A percentile compares a stretch with the other conserved stretches of the same genome.
Evolutionary conservation across 2,888 invertebrate genomes (phyloP).

Genomic region (Byasa hedistus): DNA sequence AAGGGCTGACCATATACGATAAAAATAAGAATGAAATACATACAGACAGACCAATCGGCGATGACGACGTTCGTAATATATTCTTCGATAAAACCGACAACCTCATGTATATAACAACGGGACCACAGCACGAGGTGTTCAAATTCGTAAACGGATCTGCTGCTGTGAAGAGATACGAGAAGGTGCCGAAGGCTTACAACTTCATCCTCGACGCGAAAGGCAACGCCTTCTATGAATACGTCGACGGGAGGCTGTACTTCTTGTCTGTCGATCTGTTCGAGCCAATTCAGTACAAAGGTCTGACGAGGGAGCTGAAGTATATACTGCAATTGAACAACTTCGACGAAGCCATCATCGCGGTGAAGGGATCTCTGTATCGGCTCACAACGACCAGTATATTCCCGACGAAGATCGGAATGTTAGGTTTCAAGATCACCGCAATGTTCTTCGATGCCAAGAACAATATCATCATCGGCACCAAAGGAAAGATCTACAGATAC

Average conservation of each 20-base stretch:
- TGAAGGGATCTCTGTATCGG: slow-evolving; percentile 64
- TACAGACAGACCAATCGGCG: slow-evolving; percentile 67
- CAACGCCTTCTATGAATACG: slow-evolving; percentile 66
- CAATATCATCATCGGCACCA: slow-evolving; percentile 68
- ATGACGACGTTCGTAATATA: slow-evolving; percentile 66
- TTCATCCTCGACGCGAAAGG: slow-evolving; percentile 65
- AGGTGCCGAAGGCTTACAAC: slow-evolving; percentile 66
- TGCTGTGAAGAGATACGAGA: slow-evolving; percentile 66
- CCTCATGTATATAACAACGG: slow-evolving; percentile 69
- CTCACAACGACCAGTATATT: slow-evolving; percentile 58
- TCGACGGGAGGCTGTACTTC: slow-evolving; percentile 69
- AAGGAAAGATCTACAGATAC: slow-evolving; percentile 71
- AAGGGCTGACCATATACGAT: slow-evolving; percentile 65
- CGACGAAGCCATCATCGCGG: slow-evolving; percentile 67
- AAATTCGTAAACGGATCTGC: slow-evolving; percentile 66
- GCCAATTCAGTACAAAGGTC: slow-evolving; percentile 71
- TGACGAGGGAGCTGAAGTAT: slow-evolving; percentile 67
- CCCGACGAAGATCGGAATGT: slow-evolving; percentile 63
- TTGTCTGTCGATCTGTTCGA: slow-evolving; percentile 63
- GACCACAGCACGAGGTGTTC: slow-evolving; percentile 64
- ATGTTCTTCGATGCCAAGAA: slow-evolving; percentile 64
- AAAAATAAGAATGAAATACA: slow-evolving; percentile 60
- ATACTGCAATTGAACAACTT: slow-evolving; percentile 61
- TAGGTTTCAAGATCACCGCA: slow-evolving; percentile 70
- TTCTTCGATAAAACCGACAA: slow-evolving; percentile 66